Evolutionary conservation across 2,113 vertebrate species (phyloP), one percentile per base, ranked within the genome.

Genomic region (Rattus norvegicus): DNA sequence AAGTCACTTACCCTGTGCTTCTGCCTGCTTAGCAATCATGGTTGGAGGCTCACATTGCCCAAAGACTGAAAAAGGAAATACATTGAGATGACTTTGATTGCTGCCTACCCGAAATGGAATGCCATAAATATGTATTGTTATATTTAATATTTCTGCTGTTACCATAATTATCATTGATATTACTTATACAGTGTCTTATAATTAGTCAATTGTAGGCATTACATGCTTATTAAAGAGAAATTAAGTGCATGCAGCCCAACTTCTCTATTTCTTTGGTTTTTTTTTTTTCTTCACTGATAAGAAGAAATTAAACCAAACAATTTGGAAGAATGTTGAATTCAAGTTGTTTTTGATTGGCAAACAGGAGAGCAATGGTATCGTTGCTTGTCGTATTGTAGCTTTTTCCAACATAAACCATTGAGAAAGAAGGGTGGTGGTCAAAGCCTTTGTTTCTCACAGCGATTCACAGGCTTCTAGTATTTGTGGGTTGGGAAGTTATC

Each of bases 201-300:
- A 33, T 81, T 90, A 88, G 84, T 22, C 75, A 47, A 10, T 72
- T 4, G 69, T 11, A 75, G 73, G n/a, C 39, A 59, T 28, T 91
- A n/a, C 49, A 10, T 11, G 16, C 49, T 69, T 75, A 65, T 26
- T 69, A 5, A 80, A 77, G 36, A 65, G 17, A 2, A 93, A 90
- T 79, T 86, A 47, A 76, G 39, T 52, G 12, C 73, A 36, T 67
- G 2, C 16, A 59, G 12, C 1, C 7, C 5, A 90, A 72, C 2
- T 39, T 85, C 36, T 22, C 14, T 22, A 63, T 54, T 88, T 65
- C 33, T 73, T 80, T 56, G 3, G n/a, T n/a, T n/a, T n/a, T 47
- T 73, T 90, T 95, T 70, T 92, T 95, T 93, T 24, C 22, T 91
- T 92, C 8, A 80, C 56, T 59, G 39, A 92, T 76, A 87, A 19